Evolutionary conservation across 2,113 vertebrate species (phyloP), one percentile per base, ranked within the genome.

Genomic region (Corythoichthys intestinalis): DNA sequence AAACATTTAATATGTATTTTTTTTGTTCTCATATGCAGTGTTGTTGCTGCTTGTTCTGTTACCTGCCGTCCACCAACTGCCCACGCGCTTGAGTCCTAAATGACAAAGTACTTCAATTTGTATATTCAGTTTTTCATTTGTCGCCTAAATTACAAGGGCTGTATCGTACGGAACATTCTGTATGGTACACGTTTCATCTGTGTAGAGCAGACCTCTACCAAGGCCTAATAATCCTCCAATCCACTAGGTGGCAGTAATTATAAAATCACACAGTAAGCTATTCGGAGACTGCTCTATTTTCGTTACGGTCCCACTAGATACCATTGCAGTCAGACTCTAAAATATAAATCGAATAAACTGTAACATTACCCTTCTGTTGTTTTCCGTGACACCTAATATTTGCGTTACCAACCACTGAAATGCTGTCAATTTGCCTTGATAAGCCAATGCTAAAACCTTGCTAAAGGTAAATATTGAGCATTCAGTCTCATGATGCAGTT

Each of bases 71-170:
- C 71, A 80, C 69, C 86, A 80, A 84, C 35, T 70, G 86, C 82
- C 81, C 83, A 86, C 83, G 77, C 44, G 67, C 77, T 80, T 75
- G 65, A 81, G 69, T 86, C 82, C 85, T 90, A 90, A 88, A 92
- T 91, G 91, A 90, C 86, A 89, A 91, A 88, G 91, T 91, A 87
- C 54, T 48, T 68, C 41, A 72, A 1, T 34, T n/a, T 34, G 1
- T 13, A 0, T 2, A 2, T 12, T 69, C 1, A 58, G 34, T 46
- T 49, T 12, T 6, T 20, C 7, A 28, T 11, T 12, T 49, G 0
- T 28, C 15, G 4, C 57, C 56, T 49, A 4, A 49, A 49, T 4
- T 47, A 47, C 5, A 10, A 47, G 46, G 6, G 1, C 8, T 47
- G 46, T 4, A 47, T 47, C 46, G 20, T 28, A 28, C 20, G 20